Evolutionary conservation across 2,888 invertebrate genomes (phyloP).

Genomic region (Drosophila prolongata): DNA sequence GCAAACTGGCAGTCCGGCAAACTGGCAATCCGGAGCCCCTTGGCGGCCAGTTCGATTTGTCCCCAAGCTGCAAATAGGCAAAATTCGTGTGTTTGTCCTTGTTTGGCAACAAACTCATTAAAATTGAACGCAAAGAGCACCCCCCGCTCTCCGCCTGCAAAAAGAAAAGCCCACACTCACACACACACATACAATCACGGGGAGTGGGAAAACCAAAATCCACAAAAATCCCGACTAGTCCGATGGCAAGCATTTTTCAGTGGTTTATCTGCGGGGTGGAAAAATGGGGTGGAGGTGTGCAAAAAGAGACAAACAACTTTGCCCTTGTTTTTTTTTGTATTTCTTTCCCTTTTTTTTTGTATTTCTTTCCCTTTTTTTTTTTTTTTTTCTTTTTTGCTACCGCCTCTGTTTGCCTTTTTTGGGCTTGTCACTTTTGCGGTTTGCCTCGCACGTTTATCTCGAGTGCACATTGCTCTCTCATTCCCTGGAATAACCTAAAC

Average conservation of each 20-base stretch:
- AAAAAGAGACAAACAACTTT: slow-evolving; percentile 21
- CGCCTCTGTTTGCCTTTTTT: slow-evolving; percentile 54
- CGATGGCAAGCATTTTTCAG: slow-evolving; percentile 45
- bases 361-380: background rate
- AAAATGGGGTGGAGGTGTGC: background rate
- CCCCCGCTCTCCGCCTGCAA: background rate
- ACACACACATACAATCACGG: background rate
- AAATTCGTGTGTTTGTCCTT: slow-evolving; percentile 30
- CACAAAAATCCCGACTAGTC: slow-evolving; percentile 38
- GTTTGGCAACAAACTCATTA: slow-evolving; percentile 58
- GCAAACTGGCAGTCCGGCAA: too few relatives aligned
- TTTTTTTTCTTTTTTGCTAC: slow-evolving; percentile 2
- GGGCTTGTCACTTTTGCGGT: slow-evolving; percentile 70
- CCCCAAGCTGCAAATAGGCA: slow-evolving; percentile 44
- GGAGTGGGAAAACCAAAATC: slow-evolving; percentile 18
- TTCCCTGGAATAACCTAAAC: background rate
- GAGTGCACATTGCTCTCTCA: slow-evolving; percentile 47
- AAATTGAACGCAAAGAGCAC: slow-evolving; percentile 39
- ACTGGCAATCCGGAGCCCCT: background rate
- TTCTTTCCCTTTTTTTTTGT: slow-evolving; percentile 1
- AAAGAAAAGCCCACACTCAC: slow-evolving; percentile 7
- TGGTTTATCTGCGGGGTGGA: slow-evolving; percentile 28
- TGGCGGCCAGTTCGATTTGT: slow-evolving; percentile 19
- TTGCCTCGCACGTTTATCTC: slow-evolving; percentile 71
- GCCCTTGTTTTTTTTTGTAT: slow-evolving; percentile 18